Percentiles rank a stretch among this genome's conserved stretches.
Evolutionary conservation across 2,113 vertebrate genomes (phyloP).

Genomic region (Pseudorhombus dupliciocellatus): DNA sequence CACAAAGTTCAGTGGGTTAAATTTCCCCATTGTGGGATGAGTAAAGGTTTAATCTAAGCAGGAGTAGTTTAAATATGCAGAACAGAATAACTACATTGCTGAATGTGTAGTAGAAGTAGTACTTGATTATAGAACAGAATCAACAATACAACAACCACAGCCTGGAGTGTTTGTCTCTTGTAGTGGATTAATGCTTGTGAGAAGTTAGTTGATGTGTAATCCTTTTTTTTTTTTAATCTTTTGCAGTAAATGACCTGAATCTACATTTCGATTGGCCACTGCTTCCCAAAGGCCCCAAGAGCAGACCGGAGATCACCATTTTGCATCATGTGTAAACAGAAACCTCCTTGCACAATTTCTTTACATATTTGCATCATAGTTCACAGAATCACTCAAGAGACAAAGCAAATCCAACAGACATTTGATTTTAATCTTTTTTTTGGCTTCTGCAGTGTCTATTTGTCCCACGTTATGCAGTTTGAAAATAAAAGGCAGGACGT

Average conservation of each 20-base stretch:
- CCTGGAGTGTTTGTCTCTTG: background rate
- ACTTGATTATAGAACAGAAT: background rate
- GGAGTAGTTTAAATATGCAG: too few species aligned
- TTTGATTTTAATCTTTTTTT: slow-evolving; percentile 44
- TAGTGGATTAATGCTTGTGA: background rate
- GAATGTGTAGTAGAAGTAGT: too few species aligned
- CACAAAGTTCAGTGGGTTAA: too few species aligned
- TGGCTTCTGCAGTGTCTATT: slow-evolving; percentile 38
- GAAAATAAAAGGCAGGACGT: slow-evolving; percentile 27
- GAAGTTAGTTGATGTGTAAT: background rate
- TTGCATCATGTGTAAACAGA: slow-evolving; percentile 59
- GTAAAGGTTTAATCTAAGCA: too few species aligned
- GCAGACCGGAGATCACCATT: slow-evolving; percentile 48
- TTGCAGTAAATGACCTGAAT: slow-evolving; percentile 66
- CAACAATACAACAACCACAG: background rate
- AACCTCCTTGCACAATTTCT: slow-evolving; percentile 49
- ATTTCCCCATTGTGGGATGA: too few species aligned
- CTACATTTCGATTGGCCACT: slow-evolving; percentile 60
- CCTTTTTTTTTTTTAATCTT: background rate
- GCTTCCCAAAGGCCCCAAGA: slow-evolving; percentile 53
- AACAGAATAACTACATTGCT: too few species aligned
- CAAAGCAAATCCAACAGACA: slow-evolving; percentile 27
- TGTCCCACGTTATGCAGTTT: slow-evolving; percentile 18
- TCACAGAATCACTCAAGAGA: slow-evolving; percentile 19
- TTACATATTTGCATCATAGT: slow-evolving; percentile 30